Evolutionary conservation across 2,888 invertebrate species (phyloP), one percentile per base, ranked within the genome.

Genomic region (Parthenolecanium corni): DNA sequence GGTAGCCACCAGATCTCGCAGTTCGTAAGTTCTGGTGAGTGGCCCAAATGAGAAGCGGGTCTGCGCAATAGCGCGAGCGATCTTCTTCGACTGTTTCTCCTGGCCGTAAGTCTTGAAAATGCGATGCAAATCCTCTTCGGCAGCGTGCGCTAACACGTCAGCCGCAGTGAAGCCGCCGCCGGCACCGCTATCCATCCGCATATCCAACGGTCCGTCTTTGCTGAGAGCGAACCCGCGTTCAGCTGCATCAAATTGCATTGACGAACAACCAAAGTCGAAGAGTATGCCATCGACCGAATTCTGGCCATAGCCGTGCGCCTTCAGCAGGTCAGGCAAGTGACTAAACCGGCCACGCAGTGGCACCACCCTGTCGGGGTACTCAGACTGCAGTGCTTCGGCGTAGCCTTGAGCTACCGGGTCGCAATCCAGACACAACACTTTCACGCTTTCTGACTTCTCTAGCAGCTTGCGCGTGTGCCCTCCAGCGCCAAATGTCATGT

Each of bases 401-500:
- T 81, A 78, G 57, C 82, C 75, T 74, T 82, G 77, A 3, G 94
- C 89, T 14, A 79, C 69, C 0, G 92, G 91, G 75, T 96, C 96
- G 73, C 95, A 80, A 73, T 96, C 96, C 67, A 95, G 74, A 0
- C 88, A 88, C 70, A 86, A 81, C 11, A 95, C 76, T 71, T 78
- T 84, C 18, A 86, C 77, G 68, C 78, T 74, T 40, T 84, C 76
- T 12, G 80, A 78, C 25, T 77, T 71, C 70, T 86, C 78, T 52
- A 96, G 76, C 68, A 96, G 79, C 71, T 79, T 78, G 68, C 77
- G 79, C 11, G 89, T 82, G 72, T 96, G 96, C 0, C 95, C 95
- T 6, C 96, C 96, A 21, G 87, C 87, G 25, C 96, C 95, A 77
- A 95, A 96, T 14, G 96, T 96, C 92, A 94, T 92, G 72, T 96